A percentile compares a stretch with the other conserved stretches of the same genome.
Conservation (phyloP, 2,888 invertebrate species). For the Caenorhabditis doughertyi region DNA sequence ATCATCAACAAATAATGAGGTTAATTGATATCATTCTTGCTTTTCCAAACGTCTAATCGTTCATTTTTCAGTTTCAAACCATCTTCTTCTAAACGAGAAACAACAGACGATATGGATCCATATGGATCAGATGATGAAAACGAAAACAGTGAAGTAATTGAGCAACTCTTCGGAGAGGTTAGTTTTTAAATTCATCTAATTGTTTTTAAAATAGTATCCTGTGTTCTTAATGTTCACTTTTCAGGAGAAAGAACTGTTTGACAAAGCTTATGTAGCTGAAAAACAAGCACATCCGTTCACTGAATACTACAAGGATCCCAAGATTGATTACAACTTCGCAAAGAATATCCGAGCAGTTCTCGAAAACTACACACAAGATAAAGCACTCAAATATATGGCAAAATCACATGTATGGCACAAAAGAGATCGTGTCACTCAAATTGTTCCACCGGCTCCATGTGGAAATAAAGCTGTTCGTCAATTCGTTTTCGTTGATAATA, state of each 20-base stretch:
- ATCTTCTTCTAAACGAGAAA: no score
- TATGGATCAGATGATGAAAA: background rate
- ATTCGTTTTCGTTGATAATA: background rate
- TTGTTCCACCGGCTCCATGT: background rate
- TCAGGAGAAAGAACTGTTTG: background rate
- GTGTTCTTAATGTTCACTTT: background rate
- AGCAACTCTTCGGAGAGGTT: background rate
- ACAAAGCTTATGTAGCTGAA: background rate
- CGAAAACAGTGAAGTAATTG: background rate
- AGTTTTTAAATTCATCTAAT: background rate
- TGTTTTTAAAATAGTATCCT: no score
- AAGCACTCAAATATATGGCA: constrained; percentile 9
- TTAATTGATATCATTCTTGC: no score
- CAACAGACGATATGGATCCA: background rate
- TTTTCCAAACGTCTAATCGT: no score
- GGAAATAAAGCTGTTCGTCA: background rate
- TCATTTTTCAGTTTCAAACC: no score
- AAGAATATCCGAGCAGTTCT: constrained; percentile 6
- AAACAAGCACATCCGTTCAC: background rate
- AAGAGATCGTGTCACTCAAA: background rate
- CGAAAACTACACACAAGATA: constrained; percentile 9
- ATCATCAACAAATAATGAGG: no score
- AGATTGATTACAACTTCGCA: constrained; percentile 4
- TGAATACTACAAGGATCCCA: background rate
- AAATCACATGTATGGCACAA: constrained; percentile 8